Percentiles rank a stretch among this genome's conserved stretches.
phyloP scores from a whole-genome alignment of 2,888 invertebrate genomes.

The Noctua comes region DNA sequence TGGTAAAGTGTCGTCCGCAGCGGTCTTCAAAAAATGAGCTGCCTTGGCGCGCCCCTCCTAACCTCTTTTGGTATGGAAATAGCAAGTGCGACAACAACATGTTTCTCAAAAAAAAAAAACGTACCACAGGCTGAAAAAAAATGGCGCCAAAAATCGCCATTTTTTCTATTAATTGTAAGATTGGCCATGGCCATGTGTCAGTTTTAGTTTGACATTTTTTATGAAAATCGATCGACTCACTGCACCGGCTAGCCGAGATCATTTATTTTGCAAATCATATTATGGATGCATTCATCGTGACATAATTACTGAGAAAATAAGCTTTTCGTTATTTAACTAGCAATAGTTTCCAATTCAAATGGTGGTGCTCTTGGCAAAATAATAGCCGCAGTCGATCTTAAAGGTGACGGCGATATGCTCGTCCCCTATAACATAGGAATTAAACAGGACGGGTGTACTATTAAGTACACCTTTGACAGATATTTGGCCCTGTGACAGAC shows the following conservation, averaged over 20 bases:
- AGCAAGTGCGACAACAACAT: too few relatives aligned
- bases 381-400: neutral
- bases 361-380: neutral
- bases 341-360: neutral
- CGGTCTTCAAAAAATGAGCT: too few relatives aligned
- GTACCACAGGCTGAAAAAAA: neutral
- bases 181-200: neutral
- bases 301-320: neutral
- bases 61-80: too few relatives aligned
- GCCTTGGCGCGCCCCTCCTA: too few relatives aligned
- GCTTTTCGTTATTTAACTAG: neutral
- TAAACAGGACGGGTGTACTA: too few relatives aligned
- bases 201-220: conserved; percentile 29
- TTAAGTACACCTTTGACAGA: too few relatives aligned
- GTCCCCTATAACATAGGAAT: too few relatives aligned
- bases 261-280: conserved; percentile 25
- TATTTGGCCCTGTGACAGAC: too few relatives aligned
- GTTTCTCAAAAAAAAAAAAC: neutral
- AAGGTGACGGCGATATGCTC: neutral
- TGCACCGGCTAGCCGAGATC: conserved; percentile 16
- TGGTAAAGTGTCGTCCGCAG: too few relatives aligned
- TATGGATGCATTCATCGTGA: conserved; percentile 30
- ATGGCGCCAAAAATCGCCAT: neutral
- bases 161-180: neutral
- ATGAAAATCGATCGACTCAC: conserved; percentile 30